These are phyloP conservation scores for Ptychoptera contaminata DNA, from an alignment of 2,888 invertebrate genomes.

Conservation along the genomic window DNA sequence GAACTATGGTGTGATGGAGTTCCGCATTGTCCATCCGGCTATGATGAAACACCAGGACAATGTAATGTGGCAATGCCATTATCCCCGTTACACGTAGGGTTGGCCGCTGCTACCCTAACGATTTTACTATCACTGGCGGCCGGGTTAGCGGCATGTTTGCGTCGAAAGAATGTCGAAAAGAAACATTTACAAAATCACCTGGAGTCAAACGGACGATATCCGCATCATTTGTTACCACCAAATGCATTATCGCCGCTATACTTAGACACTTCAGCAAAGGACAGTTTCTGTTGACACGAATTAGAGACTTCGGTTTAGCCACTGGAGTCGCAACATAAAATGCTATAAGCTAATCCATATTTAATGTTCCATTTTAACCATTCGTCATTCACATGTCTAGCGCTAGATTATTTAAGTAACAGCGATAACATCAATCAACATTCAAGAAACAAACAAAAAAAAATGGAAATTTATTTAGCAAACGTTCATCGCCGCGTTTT, in stretches of 20 bases:
- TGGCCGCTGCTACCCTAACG: constrained; percentile 45
- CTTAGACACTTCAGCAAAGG: constrained; percentile 43
- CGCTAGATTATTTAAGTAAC: too few species aligned
- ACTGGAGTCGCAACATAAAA: too few species aligned
- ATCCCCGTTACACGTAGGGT: constrained; percentile 48
- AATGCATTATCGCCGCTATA: constrained; percentile 27
- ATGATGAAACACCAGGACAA: constrained; percentile 62
- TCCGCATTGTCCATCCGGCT: constrained; percentile 64
- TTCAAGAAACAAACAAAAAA: too few species aligned
- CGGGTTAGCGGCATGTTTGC: constrained; percentile 33
- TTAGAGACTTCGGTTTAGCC: constrained; percentile 27
- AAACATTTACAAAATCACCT: constrained; percentile 15
- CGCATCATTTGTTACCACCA: constrained; percentile 8
- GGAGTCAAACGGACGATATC: constrained; percentile 10
- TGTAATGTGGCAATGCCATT: constrained; percentile 54
- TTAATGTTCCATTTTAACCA: too few species aligned
- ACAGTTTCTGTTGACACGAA: constrained; percentile 57
- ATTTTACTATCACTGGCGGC: constrained; percentile 41
- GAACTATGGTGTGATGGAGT: constrained; percentile 69
- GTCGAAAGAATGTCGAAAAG: constrained; percentile 40
- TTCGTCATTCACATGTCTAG: too few species aligned
- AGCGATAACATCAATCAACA: too few species aligned
- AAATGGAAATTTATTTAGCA: too few species aligned
- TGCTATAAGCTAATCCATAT: too few species aligned
- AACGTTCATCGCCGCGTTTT: too few species aligned